phyloP scores from a whole-genome alignment of 2,113 vertebrate species.

The Pogonocichla stellata region DNA sequence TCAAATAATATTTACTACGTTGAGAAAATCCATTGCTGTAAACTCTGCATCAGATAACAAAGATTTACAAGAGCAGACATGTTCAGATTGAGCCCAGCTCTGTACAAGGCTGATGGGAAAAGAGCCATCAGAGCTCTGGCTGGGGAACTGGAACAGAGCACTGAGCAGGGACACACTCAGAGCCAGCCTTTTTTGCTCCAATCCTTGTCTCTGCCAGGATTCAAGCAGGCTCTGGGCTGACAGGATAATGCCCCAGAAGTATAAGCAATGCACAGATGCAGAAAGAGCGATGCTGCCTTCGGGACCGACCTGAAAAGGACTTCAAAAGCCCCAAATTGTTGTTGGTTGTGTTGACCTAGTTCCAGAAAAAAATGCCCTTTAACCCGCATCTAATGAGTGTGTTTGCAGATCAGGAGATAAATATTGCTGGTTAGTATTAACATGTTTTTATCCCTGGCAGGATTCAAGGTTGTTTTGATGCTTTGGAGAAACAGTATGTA shows the following conservation, averaged over 20 bases:
- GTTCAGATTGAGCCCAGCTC: not conserved
- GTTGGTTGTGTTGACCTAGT: not conserved
- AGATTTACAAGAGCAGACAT: not conserved
- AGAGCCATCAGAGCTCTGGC: not conserved
- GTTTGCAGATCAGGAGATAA: constrained; percentile 38
- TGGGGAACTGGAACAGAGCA: not conserved
- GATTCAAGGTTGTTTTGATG: constrained; percentile 81
- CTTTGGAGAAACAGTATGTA: constrained; percentile 79
- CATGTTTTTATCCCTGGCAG: constrained; percentile 63
- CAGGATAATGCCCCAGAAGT: not conserved
- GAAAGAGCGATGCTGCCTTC: not conserved
- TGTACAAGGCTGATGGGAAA: not conserved
- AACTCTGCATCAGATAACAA: constrained; percentile 10
- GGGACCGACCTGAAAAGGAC: not conserved
- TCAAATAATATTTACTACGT: constrained; percentile 31
- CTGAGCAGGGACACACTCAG: not conserved
- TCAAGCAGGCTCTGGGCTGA: not conserved
- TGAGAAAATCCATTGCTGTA: not conserved
- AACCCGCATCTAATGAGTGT: not conserved
- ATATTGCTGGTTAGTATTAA: constrained; percentile 14
- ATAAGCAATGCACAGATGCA: not conserved
- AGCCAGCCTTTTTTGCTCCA: not conserved
- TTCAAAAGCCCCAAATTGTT: not conserved
- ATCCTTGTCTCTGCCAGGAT: not conserved
- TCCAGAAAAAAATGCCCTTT: not conserved